Base-by-base conservation (phyloP, 2,888 invertebrate genomes). In the Xestia sexstrigata region DNA sequence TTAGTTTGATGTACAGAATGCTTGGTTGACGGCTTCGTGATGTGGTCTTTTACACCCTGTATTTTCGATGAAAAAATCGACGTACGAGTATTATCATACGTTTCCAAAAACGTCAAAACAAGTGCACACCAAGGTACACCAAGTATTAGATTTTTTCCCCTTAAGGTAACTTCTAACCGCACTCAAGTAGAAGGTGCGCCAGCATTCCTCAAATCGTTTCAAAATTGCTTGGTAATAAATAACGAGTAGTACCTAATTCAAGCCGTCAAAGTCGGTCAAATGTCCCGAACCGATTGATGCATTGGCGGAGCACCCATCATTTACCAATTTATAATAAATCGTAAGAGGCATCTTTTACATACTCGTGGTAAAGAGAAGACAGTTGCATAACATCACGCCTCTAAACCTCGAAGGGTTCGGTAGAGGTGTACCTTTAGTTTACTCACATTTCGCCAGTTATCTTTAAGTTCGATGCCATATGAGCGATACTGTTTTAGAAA, bases 241-340 rank as follows among this genome's bases (percentile, higher is more conserved):
- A 72, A 83, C 72, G 2, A 55, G 47, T 7, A 49, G 26, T 78
- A 26, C 17, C 23, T 42, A 60, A 72, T 30, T 81, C 79, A 71
- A 65, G 26, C 42, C 6, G 67, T 81, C 72, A 86, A 80, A 86
- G 81, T 75, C 69, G n/a, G 69, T 39, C 47, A 72, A 45, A 72
- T 69, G 39, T 17, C 35, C 39, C 3, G 30, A 81, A 72, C 52
- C 11, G 42, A 81, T 65, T 78, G 68, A 66, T 69, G 72, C n/a
- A 58, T 68, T 17, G 60, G 20, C n/a, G 69, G 52, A 23, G 49
- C 65, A 45, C 35, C 49, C 35, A 60, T 78, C 23, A 60, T 68
- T 78, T 71, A 35, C 20, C 4, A 75, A 67, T 52, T n/a, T n/a
- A 55, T 60, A n/a, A 74, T 74, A 74, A 81, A 81, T 79, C 23